Percentiles rank a stretch among this genome's conserved stretches.
Evolutionary conservation across 2,113 vertebrate genomes (phyloP).

Genomic region (Barbus barbus): DNA sequence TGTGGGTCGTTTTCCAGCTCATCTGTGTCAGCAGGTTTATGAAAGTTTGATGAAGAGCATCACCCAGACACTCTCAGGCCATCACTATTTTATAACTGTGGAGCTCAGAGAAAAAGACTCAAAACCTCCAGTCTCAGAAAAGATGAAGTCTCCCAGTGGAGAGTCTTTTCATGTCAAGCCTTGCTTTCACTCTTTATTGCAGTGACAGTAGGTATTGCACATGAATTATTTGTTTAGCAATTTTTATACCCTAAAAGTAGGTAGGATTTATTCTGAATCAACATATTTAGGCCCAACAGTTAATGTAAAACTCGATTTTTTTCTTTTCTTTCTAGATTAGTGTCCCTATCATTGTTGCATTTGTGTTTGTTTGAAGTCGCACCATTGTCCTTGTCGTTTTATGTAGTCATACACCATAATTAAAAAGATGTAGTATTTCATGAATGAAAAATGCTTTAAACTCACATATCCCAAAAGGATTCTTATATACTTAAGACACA

Average conservation of each 20-base stretch:
- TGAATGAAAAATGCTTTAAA: neutral
- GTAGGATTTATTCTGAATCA: neutral
- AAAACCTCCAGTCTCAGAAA: neutral
- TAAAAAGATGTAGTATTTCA: neutral
- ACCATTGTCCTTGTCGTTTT: neutral
- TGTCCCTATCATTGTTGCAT: neutral
- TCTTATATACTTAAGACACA: neutral
- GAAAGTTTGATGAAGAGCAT: constrained; percentile 23
- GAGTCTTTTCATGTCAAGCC: neutral
- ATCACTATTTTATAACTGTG: constrained; percentile 30
- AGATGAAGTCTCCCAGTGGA: neutral
- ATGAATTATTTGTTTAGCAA: neutral
- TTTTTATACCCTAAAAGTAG: neutral
- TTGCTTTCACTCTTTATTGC: neutral
- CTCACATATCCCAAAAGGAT: neutral
- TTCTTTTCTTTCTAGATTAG: neutral
- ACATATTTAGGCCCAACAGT: neutral
- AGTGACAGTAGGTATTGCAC: neutral
- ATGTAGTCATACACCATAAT: neutral
- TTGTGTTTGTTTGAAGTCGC: neutral
- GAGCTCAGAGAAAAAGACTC: neutral
- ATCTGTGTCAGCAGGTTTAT: constrained; percentile 13
- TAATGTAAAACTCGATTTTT: neutral
- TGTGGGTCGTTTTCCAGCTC: neutral
- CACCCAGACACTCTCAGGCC: constrained; percentile 3